phyloP scores from a whole-genome alignment of 92 coral and sea anemone species.

The Epizoanthus rinbou region DNA sequence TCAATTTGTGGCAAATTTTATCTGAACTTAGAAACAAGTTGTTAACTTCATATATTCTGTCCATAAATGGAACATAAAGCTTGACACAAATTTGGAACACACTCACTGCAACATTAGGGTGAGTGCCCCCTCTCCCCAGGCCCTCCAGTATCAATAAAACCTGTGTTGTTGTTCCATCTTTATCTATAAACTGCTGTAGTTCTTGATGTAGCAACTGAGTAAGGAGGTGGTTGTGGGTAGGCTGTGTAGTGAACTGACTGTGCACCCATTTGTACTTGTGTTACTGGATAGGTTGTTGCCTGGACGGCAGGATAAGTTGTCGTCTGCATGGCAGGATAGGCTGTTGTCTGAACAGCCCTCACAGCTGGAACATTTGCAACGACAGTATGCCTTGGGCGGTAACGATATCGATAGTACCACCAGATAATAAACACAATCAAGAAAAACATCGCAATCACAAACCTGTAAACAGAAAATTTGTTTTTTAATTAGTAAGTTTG shows the following conservation, averaged over 20 bases:
- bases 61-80: too few relatives aligned
- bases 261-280: constrained; percentile 17
- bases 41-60: too few relatives aligned
- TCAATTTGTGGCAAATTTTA: too few relatives aligned
- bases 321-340: constrained; percentile 44
- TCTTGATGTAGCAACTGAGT: constrained; percentile 47
- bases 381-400: constrained; percentile 71
- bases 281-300: constrained; percentile 2
- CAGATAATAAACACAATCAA: constrained; percentile 68
- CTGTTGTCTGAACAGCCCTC: constrained; percentile 42
- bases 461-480: constrained; percentile 50
- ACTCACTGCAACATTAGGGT: too few relatives aligned
- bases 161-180: background rate
- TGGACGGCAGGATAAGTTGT: constrained; percentile 15
- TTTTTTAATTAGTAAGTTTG: background rate
- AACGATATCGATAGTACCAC: constrained; percentile 97
- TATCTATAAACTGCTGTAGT: constrained; percentile 31
- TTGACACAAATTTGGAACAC: too few relatives aligned
- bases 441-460: constrained; percentile 53
- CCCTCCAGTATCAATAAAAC: too few relatives aligned
- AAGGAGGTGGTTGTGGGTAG: constrained; percentile 56
- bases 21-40: too few relatives aligned
- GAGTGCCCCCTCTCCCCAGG: too few relatives aligned
- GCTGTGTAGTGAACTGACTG: constrained; percentile 22
- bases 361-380: constrained; percentile 45